Conservation (phyloP, 1,140 invertebrate species). For the Trialeurodes vaporariorum region DNA sequence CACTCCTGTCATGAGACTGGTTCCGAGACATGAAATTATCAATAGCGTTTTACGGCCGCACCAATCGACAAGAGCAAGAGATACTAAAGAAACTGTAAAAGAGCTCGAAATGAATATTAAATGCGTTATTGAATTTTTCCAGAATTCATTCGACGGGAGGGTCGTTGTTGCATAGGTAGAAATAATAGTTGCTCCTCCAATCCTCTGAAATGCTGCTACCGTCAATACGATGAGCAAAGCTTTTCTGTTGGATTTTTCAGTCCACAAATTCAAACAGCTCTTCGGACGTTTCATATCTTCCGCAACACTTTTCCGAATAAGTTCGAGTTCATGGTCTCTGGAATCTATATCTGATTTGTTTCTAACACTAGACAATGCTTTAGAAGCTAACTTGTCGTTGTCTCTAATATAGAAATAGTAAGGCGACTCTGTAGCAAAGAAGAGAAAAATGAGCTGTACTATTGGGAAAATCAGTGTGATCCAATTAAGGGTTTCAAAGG, state of each 20-base stretch:
- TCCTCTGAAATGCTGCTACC: conserved; percentile 21
- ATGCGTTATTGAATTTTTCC: too few species aligned
- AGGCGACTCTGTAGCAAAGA: conserved; percentile 72
- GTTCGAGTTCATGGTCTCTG: conserved; percentile 17
- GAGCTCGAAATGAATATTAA: too few species aligned
- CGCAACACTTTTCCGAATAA: conserved; percentile 14
- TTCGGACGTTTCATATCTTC: too few species aligned
- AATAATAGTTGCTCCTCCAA: conserved; percentile 21
- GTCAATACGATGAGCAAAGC: conserved; percentile 24
- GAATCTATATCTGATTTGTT: not conserved
- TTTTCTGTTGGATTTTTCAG: too few species aligned
- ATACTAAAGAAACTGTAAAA: too few species aligned
- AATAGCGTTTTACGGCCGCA: conserved; percentile 40
- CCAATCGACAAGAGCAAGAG: conserved; percentile 32
- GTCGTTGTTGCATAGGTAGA: conserved; percentile 22
- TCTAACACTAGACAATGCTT: conserved; percentile 51
- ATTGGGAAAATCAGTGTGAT: too few species aligned
- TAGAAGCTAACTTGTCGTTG: conserved; percentile 46
- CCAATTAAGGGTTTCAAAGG: conserved; percentile 50
- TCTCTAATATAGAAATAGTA: conserved; percentile 49
- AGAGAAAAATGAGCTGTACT: conserved; percentile 50
- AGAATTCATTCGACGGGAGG: too few species aligned
- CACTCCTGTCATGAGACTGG: conserved; percentile 6
- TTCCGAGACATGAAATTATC: conserved; percentile 31
- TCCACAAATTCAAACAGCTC: too few species aligned